Conservation (phyloP, 2,797 vertebrate genomes). For the Urocyon cinereoargenteus region DNA sequence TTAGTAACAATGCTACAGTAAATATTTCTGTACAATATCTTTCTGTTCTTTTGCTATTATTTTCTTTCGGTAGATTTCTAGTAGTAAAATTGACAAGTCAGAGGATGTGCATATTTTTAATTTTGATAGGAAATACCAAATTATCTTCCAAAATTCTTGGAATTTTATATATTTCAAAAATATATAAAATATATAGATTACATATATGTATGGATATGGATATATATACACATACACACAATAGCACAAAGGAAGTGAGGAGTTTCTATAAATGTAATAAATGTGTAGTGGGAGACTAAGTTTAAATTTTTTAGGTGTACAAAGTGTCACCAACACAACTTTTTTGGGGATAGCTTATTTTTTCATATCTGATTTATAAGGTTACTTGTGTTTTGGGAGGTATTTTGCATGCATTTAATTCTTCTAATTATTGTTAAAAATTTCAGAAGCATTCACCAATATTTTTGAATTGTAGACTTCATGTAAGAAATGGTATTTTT, state of each 20-base stretch:
- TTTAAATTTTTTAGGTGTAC: conserved; percentile 20
- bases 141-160: neutral
- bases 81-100: conserved; percentile 20
- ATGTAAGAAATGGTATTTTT: neutral
- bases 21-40: neutral
- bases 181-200: too few species aligned
- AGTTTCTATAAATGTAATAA: neutral
- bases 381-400: neutral
- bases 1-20: neutral
- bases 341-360: neutral
- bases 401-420: conserved; percentile 11
- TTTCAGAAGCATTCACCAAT: neutral
- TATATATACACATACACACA: too few species aligned
- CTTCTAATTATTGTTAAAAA: neutral
- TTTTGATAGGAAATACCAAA: neutral
- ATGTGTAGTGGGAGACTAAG: neutral
- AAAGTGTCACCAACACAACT: neutral
- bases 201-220: too few species aligned
- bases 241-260: too few species aligned
- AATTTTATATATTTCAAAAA: too few species aligned
- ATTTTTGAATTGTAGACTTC: conserved; percentile 16
- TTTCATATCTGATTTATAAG: neutral
- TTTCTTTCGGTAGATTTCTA: neutral
- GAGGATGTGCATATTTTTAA: neutral
- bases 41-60: neutral